Percentiles rank a stretch among this genome's conserved stretches.
phyloP scores from a whole-genome alignment of 2,888 invertebrate species.

The Corbicula japonica region DNA sequence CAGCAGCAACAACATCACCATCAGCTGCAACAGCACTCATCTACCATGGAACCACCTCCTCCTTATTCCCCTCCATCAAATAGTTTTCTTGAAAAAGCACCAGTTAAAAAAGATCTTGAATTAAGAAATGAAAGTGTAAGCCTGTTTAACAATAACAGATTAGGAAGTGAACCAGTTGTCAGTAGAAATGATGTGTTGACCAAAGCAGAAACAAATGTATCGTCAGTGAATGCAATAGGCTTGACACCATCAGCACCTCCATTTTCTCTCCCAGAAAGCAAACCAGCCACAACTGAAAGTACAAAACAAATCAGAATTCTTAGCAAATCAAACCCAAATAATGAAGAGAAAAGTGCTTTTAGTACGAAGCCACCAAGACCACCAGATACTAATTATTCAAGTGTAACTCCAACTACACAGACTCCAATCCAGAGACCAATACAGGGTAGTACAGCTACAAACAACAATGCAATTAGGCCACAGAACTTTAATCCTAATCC shows the following conservation, averaged over 20 bases:
- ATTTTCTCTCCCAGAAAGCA: conserved; percentile 23
- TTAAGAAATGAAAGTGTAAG: conserved; percentile 25
- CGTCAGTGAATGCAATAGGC: conserved; percentile 19
- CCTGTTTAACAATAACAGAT: conserved; percentile 36
- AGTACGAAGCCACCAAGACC: conserved; percentile 17
- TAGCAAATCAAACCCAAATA: conserved; percentile 31
- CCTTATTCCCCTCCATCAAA: conserved; percentile 51
- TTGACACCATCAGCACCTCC: conserved; percentile 26
- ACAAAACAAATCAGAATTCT: conserved; percentile 37
- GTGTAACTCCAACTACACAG: conserved; percentile 12
- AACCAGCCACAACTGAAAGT: conserved; percentile 11
- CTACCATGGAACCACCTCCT: conserved; percentile 37
- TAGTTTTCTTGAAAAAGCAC: conserved; percentile 40
- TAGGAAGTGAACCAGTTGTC: conserved; percentile 14
- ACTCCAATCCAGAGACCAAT: conserved; percentile 30
- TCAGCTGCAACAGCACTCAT: conserved; percentile 12
- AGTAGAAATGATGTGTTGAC: conserved; percentile 22
- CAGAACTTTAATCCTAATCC: conserved; percentile 63
- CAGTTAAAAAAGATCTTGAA: conserved; percentile 33
- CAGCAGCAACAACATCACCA: conserved; percentile 52
- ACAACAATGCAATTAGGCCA: conserved; percentile 29
- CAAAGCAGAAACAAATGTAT: conserved; percentile 31
- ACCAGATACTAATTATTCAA: conserved; percentile 26
- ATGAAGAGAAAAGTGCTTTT: conserved; percentile 26
- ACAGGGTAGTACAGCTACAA: conserved; percentile 16